These are phyloP conservation scores for Petroica traversi DNA, from an alignment of 2,113 vertebrate genomes.

Conservation along the genomic window DNA sequence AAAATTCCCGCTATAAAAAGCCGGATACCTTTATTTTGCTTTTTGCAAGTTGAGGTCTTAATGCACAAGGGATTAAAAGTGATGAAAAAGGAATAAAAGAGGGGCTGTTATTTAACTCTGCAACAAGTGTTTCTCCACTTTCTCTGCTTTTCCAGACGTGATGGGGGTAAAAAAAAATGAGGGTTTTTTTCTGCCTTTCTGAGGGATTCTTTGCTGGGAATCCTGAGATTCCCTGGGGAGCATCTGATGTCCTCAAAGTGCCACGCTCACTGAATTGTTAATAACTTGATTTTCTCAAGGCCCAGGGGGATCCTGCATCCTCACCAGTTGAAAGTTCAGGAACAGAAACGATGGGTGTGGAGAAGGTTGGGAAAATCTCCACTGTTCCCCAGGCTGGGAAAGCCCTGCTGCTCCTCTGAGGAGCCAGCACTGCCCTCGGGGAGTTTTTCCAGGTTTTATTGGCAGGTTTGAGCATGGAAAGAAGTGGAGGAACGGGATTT, in stretches of 20 bases:
- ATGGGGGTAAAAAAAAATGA: accelerated
- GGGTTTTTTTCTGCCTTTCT: background rate
- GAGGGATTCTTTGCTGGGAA: background rate
- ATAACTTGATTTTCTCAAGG: background rate
- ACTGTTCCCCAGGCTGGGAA: background rate
- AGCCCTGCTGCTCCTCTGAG: background rate
- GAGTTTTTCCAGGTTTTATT: background rate
- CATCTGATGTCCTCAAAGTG: background rate
- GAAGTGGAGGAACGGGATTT: background rate
- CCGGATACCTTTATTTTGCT: background rate
- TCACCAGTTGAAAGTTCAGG: background rate
- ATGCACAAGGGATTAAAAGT: background rate
- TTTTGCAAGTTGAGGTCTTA: background rate
- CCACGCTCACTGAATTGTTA: background rate
- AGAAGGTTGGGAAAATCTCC: accelerated
- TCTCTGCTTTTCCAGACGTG: background rate
- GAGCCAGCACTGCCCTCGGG: accelerated
- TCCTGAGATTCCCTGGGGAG: background rate
- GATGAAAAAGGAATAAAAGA: background rate
- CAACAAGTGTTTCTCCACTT: background rate
- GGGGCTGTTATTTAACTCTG: background rate
- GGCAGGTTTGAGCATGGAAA: background rate
- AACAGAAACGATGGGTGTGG: background rate
- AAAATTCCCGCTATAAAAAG: background rate
- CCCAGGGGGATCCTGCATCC: background rate